Base-by-base conservation (phyloP, 2,888 invertebrate species). In the Andrena marginata region DNA sequence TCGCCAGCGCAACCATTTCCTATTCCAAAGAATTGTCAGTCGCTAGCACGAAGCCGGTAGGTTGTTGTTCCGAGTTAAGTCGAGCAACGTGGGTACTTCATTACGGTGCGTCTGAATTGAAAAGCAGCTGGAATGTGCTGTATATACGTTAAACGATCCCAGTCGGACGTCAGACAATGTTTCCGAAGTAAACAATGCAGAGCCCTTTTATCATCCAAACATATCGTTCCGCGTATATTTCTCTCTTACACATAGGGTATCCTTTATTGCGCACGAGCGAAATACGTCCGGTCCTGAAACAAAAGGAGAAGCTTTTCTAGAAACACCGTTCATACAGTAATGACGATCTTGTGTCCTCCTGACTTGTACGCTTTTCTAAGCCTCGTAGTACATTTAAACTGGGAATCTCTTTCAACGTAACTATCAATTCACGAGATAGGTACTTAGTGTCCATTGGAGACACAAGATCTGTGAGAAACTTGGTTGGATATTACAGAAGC, bases 261-360 rank as follows among this genome's bases (percentile, higher is more conserved):
- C 67, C 82, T 85, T 84, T 92, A 93, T 83, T 93, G 92, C 79
- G 92, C 92, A 69, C 92, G 92, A 82, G 92, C 91, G 56, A 91
- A 87, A 80, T 91, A 92, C 80, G 93, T 93, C 89, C 91, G 91
- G 63, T 93, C 93, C 94, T 94, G 93, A 67, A 94, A 94, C 94
- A 94, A 72, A 93, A 91, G 86, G 89, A 89, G 86, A 80, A 78
- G 2, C 1, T 29, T 42, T 68, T 60, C 35, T 79, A 70, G 54
- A 75, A 62, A 63, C 23, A 54, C 13, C 64, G 26, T 54, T 42
- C n/a, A 2, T 7, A 8, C 13, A 26, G 26, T 20, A 13, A 2
- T 49, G 4, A 48, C 16, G 42, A 69, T 67, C 78, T 68, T 33
- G 74, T 56, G 84, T 6, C 78, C 65, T 78, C 64, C 26, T 59